phyloP scores from a whole-genome alignment of 2,113 vertebrate species.

The Pandion haliaetus region DNA sequence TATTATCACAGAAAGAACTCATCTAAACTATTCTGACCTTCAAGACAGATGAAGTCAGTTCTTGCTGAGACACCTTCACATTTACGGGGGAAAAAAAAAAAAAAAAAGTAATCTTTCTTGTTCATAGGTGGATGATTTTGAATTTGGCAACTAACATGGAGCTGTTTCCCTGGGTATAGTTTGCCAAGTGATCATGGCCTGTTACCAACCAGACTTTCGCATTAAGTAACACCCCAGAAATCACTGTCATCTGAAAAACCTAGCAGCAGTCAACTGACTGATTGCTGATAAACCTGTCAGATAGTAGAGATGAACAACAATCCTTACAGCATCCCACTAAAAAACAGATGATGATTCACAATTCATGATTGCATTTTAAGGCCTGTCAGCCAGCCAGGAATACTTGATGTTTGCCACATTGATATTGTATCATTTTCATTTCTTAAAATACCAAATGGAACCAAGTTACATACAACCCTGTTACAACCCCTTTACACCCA shows the following conservation, averaged over 20 bases:
- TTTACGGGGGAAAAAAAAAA: neutral
- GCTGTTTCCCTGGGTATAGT: neutral
- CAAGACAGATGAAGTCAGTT: neutral
- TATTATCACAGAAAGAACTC: neutral
- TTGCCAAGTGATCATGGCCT: neutral
- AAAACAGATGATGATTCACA: neutral
- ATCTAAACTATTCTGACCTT: neutral
- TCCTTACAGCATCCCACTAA: neutral
- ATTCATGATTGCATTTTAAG: neutral
- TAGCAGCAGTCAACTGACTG: neutral
- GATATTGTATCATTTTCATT: neutral
- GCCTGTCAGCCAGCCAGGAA: neutral
- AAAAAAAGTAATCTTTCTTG: neutral
- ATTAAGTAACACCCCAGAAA: neutral
- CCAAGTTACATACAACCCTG: neutral
- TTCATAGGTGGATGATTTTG: neutral
- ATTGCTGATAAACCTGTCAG: neutral
- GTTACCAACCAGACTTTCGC: neutral
- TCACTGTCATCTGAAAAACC: neutral
- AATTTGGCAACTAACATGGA: neutral
- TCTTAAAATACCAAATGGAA: neutral
- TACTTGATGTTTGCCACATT: neutral
- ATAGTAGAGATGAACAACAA: neutral
- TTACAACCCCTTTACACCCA: neutral
- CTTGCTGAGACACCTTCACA: neutral